A percentile compares a stretch with the other conserved stretches of the same genome.
Evolutionary conservation across 2,888 invertebrate species (phyloP).

Genomic region (Pharmacophagus antenor): DNA sequence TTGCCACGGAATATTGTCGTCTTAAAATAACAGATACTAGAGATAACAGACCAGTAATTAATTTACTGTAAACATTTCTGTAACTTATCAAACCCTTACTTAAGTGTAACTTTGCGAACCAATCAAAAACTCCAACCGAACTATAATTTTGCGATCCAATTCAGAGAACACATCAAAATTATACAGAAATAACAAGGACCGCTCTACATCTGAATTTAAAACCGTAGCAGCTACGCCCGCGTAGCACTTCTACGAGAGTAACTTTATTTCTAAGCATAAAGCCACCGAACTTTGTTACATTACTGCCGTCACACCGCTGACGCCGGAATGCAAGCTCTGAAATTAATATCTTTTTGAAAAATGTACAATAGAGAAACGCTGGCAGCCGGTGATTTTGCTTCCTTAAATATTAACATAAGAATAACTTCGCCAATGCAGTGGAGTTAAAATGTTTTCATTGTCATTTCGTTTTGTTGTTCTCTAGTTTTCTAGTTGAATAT

Average conservation of each 20-base stretch:
- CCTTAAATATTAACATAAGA: constrained; percentile 30
- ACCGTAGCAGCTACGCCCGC: not conserved
- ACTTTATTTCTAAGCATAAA: constrained; percentile 11
- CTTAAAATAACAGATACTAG: too few species aligned
- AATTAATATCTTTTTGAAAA: constrained; percentile 41
- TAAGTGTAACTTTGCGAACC: too few species aligned
- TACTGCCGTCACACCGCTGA: constrained; percentile 32
- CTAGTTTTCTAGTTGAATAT: constrained; percentile 13
- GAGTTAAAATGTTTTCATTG: constrained; percentile 26
- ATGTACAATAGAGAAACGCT: constrained; percentile 34
- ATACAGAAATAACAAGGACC: not conserved
- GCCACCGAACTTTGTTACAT: constrained; percentile 32
- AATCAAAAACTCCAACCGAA: too few species aligned
- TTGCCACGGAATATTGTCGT: too few species aligned
- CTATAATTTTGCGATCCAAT: too few species aligned
- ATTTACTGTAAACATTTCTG: too few species aligned
- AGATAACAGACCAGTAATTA: too few species aligned
- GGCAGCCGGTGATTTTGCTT: constrained; percentile 25
- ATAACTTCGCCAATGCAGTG: constrained; percentile 14
- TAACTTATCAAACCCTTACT: too few species aligned
- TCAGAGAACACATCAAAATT: too few species aligned
- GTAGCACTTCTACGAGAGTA: constrained; percentile 1
- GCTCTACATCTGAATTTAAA: not conserved
- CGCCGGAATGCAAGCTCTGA: constrained; percentile 36
- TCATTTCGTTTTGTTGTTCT: constrained; percentile 19